A percentile compares a stretch with the other conserved stretches of the same genome.
Conservation (phyloP, 2,113 vertebrate species). For the Rhinopomastus cyanomelas region DNA sequence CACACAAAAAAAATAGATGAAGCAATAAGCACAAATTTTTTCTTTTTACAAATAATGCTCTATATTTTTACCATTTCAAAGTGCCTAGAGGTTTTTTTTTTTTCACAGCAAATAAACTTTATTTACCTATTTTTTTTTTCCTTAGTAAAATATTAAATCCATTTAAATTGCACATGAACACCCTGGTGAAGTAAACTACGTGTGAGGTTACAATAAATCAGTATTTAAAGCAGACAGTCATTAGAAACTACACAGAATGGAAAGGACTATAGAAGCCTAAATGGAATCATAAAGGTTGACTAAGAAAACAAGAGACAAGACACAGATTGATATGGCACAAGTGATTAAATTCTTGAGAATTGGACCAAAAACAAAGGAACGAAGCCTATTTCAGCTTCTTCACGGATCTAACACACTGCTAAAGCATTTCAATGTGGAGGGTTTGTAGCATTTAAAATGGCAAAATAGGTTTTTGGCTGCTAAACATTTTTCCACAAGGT, state of each 20-base stretch:
- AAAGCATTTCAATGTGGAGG: background rate
- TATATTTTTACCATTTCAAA: constrained; percentile 61
- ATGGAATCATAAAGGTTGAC: background rate
- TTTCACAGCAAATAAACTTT: constrained; percentile 66
- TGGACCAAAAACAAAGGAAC: background rate
- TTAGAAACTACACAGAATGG: constrained; percentile 36
- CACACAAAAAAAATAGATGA: constrained; percentile 70
- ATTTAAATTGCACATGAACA: constrained; percentile 39
- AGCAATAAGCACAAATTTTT: constrained; percentile 56
- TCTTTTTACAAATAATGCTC: constrained; percentile 65
- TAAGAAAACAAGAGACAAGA: constrained; percentile 36
- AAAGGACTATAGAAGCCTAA: constrained; percentile 36
- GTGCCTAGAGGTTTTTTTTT: constrained; percentile 35
- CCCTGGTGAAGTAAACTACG: constrained; percentile 20
- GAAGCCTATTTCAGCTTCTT: constrained; percentile 25
- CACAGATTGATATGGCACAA: constrained; percentile 33
- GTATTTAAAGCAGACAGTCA: constrained; percentile 14
- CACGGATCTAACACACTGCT: background rate
- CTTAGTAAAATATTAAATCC: constrained; percentile 65
- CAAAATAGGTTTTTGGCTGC: constrained; percentile 8
- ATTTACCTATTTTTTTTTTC: constrained; percentile 50
- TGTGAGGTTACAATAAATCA: background rate
- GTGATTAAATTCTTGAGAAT: constrained; percentile 26
- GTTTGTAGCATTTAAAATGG: constrained; percentile 26
- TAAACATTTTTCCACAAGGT: constrained; percentile 24